phyloP scores from a whole-genome alignment of 1,140 invertebrate genomes.

The Zaprionus lachaisei region DNA sequence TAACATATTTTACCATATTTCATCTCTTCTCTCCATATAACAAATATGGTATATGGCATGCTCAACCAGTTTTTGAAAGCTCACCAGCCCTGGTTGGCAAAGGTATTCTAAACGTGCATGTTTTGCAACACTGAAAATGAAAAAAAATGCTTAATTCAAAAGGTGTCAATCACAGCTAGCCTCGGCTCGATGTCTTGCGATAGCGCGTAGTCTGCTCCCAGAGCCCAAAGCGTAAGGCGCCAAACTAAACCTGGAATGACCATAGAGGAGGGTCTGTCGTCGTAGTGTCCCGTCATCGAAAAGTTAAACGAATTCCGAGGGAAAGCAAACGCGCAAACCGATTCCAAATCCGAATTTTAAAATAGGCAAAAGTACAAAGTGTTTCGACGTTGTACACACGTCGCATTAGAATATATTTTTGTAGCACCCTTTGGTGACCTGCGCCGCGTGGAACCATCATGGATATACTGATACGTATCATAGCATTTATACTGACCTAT shows the following conservation, averaged over 20 bases:
- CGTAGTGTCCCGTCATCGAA: not conserved
- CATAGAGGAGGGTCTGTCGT: not conserved
- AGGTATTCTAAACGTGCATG: not conserved
- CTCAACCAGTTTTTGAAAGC: too few relatives aligned
- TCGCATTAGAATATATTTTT: conserved; percentile 33
- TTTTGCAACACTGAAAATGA: conserved; percentile 25
- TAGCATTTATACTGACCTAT: conserved; percentile 53
- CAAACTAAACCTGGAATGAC: not conserved
- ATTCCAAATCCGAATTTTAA: not conserved
- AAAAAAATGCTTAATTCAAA: conserved; percentile 26
- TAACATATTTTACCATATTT: too few relatives aligned
- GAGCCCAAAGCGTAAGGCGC: conserved; percentile 36
- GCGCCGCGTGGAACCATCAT: conserved; percentile 24
- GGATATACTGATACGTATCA: conserved; percentile 62
- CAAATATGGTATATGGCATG: too few relatives aligned
- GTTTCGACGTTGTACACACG: not conserved
- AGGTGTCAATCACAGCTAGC: not conserved
- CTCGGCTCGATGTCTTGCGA: conserved; percentile 6
- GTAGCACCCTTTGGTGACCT: too few relatives aligned
- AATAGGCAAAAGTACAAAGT: conserved; percentile 36
- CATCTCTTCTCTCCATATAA: too few relatives aligned
- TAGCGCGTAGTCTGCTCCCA: conserved; percentile 46
- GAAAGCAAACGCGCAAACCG: not conserved
- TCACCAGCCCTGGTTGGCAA: not conserved
- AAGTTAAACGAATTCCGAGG: not conserved